Percentiles rank a stretch among this genome's conserved stretches.
Conservation (phyloP, 1,140 invertebrate genomes). For the Goniozus legneri region DNA sequence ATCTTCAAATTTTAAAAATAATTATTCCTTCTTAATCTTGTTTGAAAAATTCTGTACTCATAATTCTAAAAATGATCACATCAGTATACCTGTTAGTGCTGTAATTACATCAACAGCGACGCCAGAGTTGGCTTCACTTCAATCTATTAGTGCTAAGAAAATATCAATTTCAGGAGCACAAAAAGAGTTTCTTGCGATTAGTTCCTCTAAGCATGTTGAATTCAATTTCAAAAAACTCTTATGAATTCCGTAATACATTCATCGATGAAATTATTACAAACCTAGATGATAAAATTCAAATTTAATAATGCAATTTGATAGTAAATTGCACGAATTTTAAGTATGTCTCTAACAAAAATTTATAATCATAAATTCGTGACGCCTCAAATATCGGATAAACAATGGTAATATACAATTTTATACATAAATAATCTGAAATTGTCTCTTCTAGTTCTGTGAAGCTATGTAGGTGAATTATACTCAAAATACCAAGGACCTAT, state of each 20-base stretch:
- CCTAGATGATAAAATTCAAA: slow-evolving; percentile 42
- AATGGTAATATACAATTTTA: slow-evolving; percentile 82
- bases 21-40: too few species aligned
- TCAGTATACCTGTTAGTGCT: slow-evolving; percentile 21
- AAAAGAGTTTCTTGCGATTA: slow-evolving; percentile 92
- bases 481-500: slow-evolving; percentile 48
- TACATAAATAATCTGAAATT: slow-evolving; percentile 89
- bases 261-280: slow-evolving; percentile 82
- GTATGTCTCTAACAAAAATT: slow-evolving; percentile 58
- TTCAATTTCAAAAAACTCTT: slow-evolving; percentile 78
- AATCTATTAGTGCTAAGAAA: slow-evolving; percentile 82
- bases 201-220: slow-evolving; percentile 71
- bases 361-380: slow-evolving; percentile 70
- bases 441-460: slow-evolving; percentile 87
- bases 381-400: slow-evolving; percentile 92
- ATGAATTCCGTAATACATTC: slow-evolving; percentile 82
- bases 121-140: slow-evolving; percentile 77
- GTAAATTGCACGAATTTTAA: background rate
- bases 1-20: slow-evolving; percentile 40
- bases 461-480: slow-evolving; percentile 91
- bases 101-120: slow-evolving; percentile 56
- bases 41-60: slow-evolving; percentile 7
- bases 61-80: too few species aligned
- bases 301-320: slow-evolving; percentile 2
- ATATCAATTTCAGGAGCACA: slow-evolving; percentile 95